A percentile compares a stretch with the other conserved stretches of the same genome.
Evolutionary conservation across 2,797 vertebrate genomes (phyloP).

Genomic region (Myotis planiceps): DNA sequence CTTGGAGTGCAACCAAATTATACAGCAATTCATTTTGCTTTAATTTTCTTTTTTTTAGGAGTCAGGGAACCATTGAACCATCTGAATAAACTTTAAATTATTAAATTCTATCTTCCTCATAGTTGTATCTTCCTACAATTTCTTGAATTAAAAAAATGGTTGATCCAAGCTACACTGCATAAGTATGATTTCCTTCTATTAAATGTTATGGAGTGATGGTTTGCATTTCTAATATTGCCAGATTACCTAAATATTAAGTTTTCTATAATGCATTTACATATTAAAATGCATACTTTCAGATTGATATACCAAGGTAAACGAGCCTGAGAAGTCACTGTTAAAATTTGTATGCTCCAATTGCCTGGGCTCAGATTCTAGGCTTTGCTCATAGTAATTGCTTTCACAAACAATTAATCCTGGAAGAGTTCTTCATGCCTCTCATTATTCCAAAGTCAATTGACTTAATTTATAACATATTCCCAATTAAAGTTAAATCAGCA

Average conservation of each 20-base stretch:
- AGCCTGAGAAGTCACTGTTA: constrained; percentile 3
- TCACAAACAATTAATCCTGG: neutral
- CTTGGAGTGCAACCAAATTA: constrained; percentile 74
- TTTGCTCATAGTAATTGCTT: constrained; percentile 39
- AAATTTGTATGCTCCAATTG: constrained; percentile 38
- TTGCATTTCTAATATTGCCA: constrained; percentile 40
- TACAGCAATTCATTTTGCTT: constrained; percentile 80
- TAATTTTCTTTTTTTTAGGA: constrained; percentile 79
- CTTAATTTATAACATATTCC: constrained; percentile 62
- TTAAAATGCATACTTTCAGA: neutral
- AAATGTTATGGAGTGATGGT: neutral
- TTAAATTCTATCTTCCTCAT: constrained; percentile 68
- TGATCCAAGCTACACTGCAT: constrained; percentile 47
- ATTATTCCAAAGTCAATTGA: constrained; percentile 44
- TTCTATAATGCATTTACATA: neutral
- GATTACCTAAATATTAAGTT: neutral
- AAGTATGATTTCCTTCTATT: constrained; percentile 29
- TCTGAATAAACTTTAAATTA: constrained; percentile 71
- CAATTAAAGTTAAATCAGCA: constrained; percentile 64
- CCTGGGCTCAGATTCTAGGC: neutral
- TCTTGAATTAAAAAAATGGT: constrained; percentile 51
- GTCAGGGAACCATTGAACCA: constrained; percentile 72
- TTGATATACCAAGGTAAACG: constrained; percentile 33
- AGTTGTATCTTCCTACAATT: constrained; percentile 53
- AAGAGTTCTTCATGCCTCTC: neutral